Base-by-base conservation (phyloP, 2,797 vertebrate species). In the Carapus acus region DNA sequence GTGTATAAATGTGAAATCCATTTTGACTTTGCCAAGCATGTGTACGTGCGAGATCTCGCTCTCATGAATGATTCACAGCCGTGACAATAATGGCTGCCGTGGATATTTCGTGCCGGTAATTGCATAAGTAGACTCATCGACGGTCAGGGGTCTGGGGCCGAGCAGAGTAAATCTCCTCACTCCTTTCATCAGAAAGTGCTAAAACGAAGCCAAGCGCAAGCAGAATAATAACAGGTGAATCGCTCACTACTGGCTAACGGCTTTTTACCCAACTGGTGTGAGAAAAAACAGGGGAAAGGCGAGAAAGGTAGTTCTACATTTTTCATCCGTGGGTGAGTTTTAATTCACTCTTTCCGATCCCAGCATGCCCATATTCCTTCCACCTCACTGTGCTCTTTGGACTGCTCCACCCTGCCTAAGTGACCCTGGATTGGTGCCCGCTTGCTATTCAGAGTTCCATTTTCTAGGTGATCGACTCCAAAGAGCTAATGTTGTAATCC, bases 381-480 rank as follows among this genome's bases (percentile, higher is more conserved):
- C 82, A 87, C 77, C 73, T 82, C 80, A 87, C 84, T 86, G 83
- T 87, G 78, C 74, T 81, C 76, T 82, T 83, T 87, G 71, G 67
- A 73, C 48, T 6, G 58, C 67, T 78, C 81, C 81, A 55, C 50
- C 43, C 51, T 33, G 31, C 42, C 53, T 57, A 77, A 73, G 66
- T 58, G 70, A 73, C 78, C 45, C 5, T 66, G 77, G 80, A 84
- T 84, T 83, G 73, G 87, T 56, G 81, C 83, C 69, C 80, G 81
- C 79, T n/a, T n/a, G n/a, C 24, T 27, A 87, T 88, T 90, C 86
- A 85, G 68, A 77, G 66, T 58, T 89, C 83, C 69, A 87, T 91
- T 91, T 92, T 92, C 88, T 83, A 89, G 86, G 61, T 82, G 85
- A 87, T 82, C 89, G 88, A 86, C 79, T 87, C 81, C 86, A 84